A percentile compares a stretch with the other conserved stretches of the same genome.
These are phyloP conservation scores for Montifringilla adamsi DNA, from an alignment of 2,113 vertebrate species.

Conservation along the genomic window DNA sequence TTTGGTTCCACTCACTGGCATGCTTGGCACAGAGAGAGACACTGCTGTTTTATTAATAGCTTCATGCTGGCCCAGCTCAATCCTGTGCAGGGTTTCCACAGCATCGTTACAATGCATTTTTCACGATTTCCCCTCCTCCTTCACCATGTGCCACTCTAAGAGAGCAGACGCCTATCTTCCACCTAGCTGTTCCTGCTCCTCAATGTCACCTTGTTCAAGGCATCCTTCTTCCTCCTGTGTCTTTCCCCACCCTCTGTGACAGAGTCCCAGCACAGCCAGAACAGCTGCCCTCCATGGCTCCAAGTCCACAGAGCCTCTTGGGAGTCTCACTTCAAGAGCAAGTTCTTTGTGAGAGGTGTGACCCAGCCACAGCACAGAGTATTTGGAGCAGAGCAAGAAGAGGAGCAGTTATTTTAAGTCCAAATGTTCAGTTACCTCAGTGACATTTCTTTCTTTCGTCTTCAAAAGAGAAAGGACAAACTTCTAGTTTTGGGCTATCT, in stretches of 20 bases:
- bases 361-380: neutral
- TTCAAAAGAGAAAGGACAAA: neutral
- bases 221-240: neutral
- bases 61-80: conserved; percentile 23
- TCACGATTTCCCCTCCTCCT: neutral
- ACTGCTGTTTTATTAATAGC: conserved; percentile 54
- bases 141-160: neutral
- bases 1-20: conserved; percentile 18
- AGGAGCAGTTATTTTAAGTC: conserved; percentile 19
- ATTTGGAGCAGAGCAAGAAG: neutral
- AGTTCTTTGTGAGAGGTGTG: neutral
- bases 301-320: neutral
- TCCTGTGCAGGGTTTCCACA: conserved; percentile 10
- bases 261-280: neutral
- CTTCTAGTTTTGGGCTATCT: neutral
- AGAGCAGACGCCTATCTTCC: neutral
- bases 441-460: neutral
- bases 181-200: neutral
- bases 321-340: neutral
- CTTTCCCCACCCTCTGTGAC: neutral
- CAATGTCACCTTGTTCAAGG: neutral
- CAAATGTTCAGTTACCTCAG: neutral
- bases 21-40: conserved; percentile 23
- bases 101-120: neutral
- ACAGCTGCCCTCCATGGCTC: neutral